Evolutionary conservation across 2,113 vertebrate species (phyloP).

Genomic region (Urocitellus parryii): DNA sequence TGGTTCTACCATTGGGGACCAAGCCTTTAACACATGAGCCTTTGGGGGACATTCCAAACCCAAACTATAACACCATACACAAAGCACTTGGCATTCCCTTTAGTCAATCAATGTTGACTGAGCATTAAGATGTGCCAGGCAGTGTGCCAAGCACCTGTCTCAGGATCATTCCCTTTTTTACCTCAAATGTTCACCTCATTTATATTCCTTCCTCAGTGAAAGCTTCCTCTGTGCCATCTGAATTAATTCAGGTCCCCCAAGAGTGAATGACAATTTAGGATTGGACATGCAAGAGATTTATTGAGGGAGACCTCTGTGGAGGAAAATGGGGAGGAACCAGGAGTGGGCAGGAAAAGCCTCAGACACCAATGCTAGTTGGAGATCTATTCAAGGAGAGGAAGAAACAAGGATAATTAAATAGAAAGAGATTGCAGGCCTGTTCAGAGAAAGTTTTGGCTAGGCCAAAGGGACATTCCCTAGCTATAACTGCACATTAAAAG

Average conservation of each 20-base stretch:
- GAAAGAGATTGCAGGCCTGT: background rate
- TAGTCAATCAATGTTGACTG: background rate
- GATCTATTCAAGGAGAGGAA: background rate
- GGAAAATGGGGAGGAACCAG: background rate
- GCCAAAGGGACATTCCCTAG: background rate
- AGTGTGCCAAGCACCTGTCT: background rate
- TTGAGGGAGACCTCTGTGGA: background rate
- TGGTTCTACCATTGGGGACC: background rate
- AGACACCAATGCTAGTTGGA: background rate
- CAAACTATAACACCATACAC: background rate
- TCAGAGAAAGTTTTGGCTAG: background rate
- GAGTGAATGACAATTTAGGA: background rate
- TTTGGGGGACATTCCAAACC: background rate
- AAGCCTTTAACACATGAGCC: background rate
- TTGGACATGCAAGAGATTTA: background rate
- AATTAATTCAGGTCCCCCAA: background rate
- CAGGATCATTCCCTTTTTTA: background rate
- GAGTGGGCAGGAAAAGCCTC: background rate
- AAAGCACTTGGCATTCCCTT: background rate
- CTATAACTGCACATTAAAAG: background rate
- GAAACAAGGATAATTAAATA: background rate
- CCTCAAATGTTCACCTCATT: constrained; percentile 3
- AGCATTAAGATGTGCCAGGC: background rate
- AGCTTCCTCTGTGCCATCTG: background rate
- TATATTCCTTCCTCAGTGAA: constrained; percentile 1